A percentile compares a stretch with the other conserved stretches of the same genome.
Conservation (phyloP, 2,797 vertebrate genomes). For the Anas georgica region DNA sequence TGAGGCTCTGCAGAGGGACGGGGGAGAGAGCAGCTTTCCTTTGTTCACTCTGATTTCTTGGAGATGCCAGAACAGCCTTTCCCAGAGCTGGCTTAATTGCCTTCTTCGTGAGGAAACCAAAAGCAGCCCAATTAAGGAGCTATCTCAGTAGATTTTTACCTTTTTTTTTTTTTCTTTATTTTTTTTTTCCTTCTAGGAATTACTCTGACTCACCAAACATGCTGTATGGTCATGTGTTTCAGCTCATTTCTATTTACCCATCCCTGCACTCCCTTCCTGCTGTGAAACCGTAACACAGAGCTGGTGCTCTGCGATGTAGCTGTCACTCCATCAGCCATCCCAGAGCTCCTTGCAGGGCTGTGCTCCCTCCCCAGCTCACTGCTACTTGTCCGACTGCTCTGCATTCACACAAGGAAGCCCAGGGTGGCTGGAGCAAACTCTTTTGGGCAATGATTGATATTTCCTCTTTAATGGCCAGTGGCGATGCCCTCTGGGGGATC, state of each 20-base stretch:
- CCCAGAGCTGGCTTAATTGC: neutral
- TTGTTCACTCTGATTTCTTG: neutral
- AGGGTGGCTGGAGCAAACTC: neutral
- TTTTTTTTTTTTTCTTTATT: neutral
- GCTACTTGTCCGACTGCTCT: neutral
- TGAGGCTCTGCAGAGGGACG: neutral
- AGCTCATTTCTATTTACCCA: neutral
- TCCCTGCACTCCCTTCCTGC: neutral
- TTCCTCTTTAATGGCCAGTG: neutral
- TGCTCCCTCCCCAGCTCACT: neutral
- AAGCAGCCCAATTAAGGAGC: neutral
- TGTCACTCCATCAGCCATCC: neutral
- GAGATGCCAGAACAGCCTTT: neutral
- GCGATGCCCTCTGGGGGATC: neutral
- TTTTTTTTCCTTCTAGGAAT: slow-evolving; percentile 47
- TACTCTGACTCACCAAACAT: slow-evolving; percentile 20
- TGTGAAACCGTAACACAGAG: neutral
- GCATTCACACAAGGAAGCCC: neutral
- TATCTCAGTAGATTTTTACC: neutral
- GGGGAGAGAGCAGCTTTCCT: neutral
- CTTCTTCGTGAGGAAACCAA: neutral
- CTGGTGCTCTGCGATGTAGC: neutral
- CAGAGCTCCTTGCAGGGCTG: neutral
- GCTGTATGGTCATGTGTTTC: neutral
- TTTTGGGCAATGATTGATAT: neutral